Evolutionary conservation across 2,797 vertebrate species (phyloP), one percentile per base, ranked within the genome.

Genomic region (Pelochelys cantorii): DNA sequence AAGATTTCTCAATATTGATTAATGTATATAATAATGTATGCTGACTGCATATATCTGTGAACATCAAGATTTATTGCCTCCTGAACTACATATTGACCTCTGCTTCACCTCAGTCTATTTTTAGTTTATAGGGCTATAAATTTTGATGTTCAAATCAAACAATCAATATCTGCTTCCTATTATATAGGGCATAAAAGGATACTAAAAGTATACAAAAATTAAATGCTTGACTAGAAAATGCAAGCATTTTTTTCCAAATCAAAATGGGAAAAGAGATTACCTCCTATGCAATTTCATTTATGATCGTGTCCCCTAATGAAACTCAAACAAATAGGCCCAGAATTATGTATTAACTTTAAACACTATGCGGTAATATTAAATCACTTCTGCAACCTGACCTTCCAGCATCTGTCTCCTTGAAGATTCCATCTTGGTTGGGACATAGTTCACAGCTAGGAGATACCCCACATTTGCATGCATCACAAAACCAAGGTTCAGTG

Each of bases 401-500:
- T 93, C 99, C 99, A 29, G 99, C 99, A 83, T 99, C 99, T 0
- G 99, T 99, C 97, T 99, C 99, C 97, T 99, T 99, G 97, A 99
- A 99, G 98, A 99, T 99, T n/a, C 99, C 99, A 89, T 99, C 99
- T 97, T 99, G 99, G 97, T 99, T 99, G 82, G 99, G 99, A 96
- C 99, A 99, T 3, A 99, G 98, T 96, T 99, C 99, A 94, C 99
- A 99, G 97, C 99, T 99, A 62, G 99, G 99, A 75, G 98, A 98
- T 91, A 99, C 99, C 22, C 99, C 99, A 78, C 99, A 99, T 97
- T 99, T 99, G 96, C 99, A 99, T 81, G 99, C 99, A 56, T 99
- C 99, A 74, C 99, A 99, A 97, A 99, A 99, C 99, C 99, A 99
- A 3, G 99, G 99, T 95, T 99, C 99, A 0, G 99, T 99, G 13